Evolutionary conservation across 2,797 vertebrate species (phyloP), one percentile per base, ranked within the genome.

Genomic region (Meda fulgida): DNA sequence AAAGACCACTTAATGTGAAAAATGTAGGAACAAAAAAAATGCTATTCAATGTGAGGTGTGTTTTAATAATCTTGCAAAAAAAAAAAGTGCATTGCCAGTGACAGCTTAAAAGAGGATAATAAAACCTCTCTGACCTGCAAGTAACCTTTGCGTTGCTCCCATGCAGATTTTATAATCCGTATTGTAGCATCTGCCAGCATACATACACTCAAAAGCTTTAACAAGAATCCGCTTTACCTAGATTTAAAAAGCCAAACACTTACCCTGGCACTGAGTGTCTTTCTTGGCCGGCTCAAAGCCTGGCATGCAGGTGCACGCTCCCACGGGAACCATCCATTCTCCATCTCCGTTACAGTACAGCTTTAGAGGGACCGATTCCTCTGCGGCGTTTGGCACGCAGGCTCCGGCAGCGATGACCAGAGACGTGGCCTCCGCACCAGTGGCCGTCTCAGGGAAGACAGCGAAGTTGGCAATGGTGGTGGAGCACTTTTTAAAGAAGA

Each of bases 281-380:
- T 97, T 97, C 87, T 95, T 94, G 48, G 97, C 91, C 0, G 98
- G 96, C 90, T 99, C 97, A 1, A 96, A 97, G 51, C 98, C 98
- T 0, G 97, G 94, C 0, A 96, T 93, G 84, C 98, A 99, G 2
- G 97, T 99, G 89, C 98, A 99, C 0, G 97, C 97, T 38, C 98
- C 98, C 84, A 99, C 97, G 0, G 98, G 98, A 84, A 99, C 98
- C 98, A 99, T 99, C 98, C 98, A 99, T 90, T 99, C 98, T 0
- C 98, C 98, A 0, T 99, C 98, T 0, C 98, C 98, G 0, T 99
- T 99, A 93, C 98, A 99, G 94, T 99, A 99, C 26, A 99, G 95
- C 88, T 98, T 99, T 14, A 99, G 95, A 0, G 98, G 98, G 69
- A 99, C 98, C 0, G 98, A 99, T 85, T 98, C 96, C 93, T 99